Evolutionary conservation across 2,888 invertebrate genomes (phyloP).

Genomic region (Salticus scenicus): DNA sequence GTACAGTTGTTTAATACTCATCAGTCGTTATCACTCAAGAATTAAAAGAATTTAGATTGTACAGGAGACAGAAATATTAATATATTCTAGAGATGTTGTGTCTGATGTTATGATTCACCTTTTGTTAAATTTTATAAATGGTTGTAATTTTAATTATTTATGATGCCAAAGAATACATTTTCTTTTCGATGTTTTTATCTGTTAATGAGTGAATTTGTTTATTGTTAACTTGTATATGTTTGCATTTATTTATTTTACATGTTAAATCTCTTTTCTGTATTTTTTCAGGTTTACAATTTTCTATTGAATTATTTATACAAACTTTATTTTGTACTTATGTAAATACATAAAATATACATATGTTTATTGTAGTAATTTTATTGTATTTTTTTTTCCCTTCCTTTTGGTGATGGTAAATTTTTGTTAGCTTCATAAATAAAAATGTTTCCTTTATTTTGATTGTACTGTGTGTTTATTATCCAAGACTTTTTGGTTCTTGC

Average conservation of each 20-base stretch:
- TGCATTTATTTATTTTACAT: conserved; percentile 32
- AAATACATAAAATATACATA: conserved; percentile 35
- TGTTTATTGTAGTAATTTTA: conserved; percentile 41
- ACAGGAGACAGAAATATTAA: conserved; percentile 37
- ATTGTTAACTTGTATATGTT: conserved; percentile 17
- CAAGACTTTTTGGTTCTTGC: no score
- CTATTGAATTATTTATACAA: conserved; percentile 31
- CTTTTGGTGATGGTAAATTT: neutral
- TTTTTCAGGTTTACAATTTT: conserved; percentile 24
- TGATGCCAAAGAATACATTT: conserved; percentile 25
- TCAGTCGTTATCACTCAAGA: conserved; percentile 44
- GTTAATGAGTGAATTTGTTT: conserved; percentile 19
- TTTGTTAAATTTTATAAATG: conserved; percentile 45
- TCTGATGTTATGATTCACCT: conserved; percentile 29
- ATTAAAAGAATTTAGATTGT: conserved; percentile 44
- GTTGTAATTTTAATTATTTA: conserved; percentile 35
- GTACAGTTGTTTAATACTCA: conserved; percentile 46
- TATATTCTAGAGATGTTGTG: conserved; percentile 37
- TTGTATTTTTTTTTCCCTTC: conserved; percentile 6
- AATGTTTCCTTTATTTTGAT: no score
- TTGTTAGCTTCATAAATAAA: conserved; percentile 1
- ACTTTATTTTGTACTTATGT: conserved; percentile 22
- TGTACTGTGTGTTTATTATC: no score
- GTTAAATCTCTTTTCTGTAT: conserved; percentile 21
- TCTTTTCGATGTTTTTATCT: neutral